Base-by-base conservation (phyloP, 35 echinoderm and acorn worm species). In the Lytechinus pictus region DNA sequence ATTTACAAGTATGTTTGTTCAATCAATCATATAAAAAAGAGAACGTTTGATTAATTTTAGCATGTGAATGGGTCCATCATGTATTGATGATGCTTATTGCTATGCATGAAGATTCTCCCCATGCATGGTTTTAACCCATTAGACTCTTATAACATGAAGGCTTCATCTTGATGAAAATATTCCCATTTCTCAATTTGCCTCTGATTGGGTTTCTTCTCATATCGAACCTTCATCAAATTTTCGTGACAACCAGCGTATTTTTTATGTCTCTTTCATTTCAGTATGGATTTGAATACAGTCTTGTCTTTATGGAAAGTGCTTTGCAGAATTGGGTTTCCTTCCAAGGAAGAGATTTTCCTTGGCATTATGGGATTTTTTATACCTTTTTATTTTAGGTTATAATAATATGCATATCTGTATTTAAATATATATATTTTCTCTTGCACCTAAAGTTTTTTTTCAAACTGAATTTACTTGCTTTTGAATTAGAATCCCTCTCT, bases 111-210 rank as follows among this genome's bases (percentile, higher is more conserved):
- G 66, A 79, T 79, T n/a, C 66, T 79, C 24, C 66, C 21, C 66
- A 79, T n/a, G 66, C 66, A 79, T 79, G 66, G 66, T 16, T 79
- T 79, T 79, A 79, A 79, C 66, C 66, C 66, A 79, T 79, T 79
- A 79, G 66, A 79, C 66, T 79, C 19, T 79, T 79, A 79, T 6
- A 79, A 79, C 19, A n/a, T 5, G 66, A 24, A 19, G 66, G 19
- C 66, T 79, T n/a, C 66, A n/a, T 79, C 66, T n/a, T 24, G 19
- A 0, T 24, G 66, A 79, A 58, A 79, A 79, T 79, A 79, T 79
- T 71, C 16, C 61, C 61, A 13, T 21, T 19, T 79, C n/a, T 24
- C 6, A 16, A n/a, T 60, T 12, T 79, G 19, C 66, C n/a, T 6
- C 16, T 79, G 66, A 79, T 79, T 79, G 21, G 66, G 66, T 79